phyloP scores from a whole-genome alignment of 2,797 vertebrate genomes.

The Distichodus sexfasciatus region DNA sequence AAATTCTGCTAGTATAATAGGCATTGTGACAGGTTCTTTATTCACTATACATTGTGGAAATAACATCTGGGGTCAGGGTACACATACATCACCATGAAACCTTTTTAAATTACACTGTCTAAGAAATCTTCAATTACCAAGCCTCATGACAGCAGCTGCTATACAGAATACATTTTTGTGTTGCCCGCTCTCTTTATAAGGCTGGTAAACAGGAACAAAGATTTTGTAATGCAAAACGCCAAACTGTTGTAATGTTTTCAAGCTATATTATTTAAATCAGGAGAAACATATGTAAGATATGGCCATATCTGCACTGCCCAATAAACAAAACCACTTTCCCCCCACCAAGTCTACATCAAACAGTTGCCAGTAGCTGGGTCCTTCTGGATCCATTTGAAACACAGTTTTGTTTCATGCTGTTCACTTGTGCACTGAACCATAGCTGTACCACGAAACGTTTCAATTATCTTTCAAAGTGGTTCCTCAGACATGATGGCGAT shows the following conservation, averaged over 20 bases:
- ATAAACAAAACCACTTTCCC: not conserved
- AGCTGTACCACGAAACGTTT: conserved; percentile 57
- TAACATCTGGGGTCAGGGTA: not conserved
- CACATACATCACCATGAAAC: not conserved
- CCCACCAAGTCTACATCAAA: conserved; percentile 42
- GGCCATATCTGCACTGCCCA: not conserved
- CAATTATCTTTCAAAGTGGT: conserved; percentile 61
- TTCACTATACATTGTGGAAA: not conserved
- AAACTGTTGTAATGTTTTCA: not conserved
- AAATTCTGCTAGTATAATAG: not conserved
- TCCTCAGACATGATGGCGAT: conserved; percentile 51
- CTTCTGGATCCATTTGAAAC: conserved; percentile 53
- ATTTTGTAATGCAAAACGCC: not conserved
- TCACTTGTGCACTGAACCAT: conserved; percentile 59
- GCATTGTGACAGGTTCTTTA: not conserved
- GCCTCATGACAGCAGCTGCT: not conserved
- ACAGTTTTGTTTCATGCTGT: conserved; percentile 52
- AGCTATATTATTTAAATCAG: conserved; percentile 2
- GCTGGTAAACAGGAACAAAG: not conserved
- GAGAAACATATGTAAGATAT: not conserved
- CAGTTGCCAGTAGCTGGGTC: conserved; percentile 47
- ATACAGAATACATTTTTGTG: not conserved
- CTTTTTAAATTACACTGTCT: not conserved
- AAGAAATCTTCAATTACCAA: not conserved
- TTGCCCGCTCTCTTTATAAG: not conserved